phyloP scores from a whole-genome alignment of 2,113 vertebrate species.

The Drymodes brunneopygia region DNA sequence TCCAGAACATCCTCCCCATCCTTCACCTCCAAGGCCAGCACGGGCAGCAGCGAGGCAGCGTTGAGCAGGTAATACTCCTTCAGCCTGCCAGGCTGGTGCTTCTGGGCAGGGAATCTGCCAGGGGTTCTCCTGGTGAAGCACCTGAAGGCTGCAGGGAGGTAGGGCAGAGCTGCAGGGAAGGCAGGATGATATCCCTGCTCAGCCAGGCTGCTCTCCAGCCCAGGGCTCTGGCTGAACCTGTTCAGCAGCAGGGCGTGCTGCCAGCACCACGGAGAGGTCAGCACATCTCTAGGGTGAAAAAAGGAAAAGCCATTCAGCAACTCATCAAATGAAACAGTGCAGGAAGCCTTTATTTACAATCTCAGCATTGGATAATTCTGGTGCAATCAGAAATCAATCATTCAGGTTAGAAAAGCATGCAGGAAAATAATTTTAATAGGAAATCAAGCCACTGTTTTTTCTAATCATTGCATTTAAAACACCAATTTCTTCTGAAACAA shows the following conservation, averaged over 20 bases:
- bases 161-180: conserved; percentile 54
- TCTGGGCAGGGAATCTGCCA: conserved; percentile 79
- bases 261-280: conserved; percentile 81
- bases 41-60: conserved; percentile 89
- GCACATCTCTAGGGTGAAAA: conserved; percentile 70
- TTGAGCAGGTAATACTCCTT: conserved; percentile 93
- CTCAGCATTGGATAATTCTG: neutral
- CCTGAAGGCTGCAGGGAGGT: conserved; percentile 65
- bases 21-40: conserved; percentile 82
- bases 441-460: neutral
- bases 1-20: conserved; percentile 88
- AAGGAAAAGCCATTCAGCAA: neutral
- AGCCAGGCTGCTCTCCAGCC: conserved; percentile 72
- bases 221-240: conserved; percentile 74
- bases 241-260: conserved; percentile 90
- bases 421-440: neutral
- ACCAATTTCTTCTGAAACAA: neutral
- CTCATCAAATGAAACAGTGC: accelerated
- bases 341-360: neutral
- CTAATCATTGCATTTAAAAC: neutral
- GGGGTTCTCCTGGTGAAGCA: conserved; percentile 78
- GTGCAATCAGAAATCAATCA: neutral
- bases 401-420: accelerated
- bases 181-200: conserved; percentile 76
- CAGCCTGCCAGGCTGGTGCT: conserved; percentile 78